Evolutionary conservation across 2,797 vertebrate genomes (phyloP).

Genomic region (Sebastes taczanowskii): DNA sequence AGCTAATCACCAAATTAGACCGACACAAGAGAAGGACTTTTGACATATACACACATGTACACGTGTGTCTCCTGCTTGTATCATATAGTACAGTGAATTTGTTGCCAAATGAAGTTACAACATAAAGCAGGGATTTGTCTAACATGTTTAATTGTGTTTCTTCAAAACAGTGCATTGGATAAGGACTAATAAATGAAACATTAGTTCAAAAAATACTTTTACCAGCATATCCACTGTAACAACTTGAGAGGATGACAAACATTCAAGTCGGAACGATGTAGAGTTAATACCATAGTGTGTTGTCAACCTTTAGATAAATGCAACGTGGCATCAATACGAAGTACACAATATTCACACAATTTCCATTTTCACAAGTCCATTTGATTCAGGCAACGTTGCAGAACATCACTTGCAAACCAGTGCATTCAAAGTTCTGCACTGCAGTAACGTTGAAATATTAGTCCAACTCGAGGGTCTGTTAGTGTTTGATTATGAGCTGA

Average conservation of each 20-base stretch:
- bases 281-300: slow-evolving; percentile 3
- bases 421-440: not conserved
- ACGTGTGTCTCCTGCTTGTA: not conserved
- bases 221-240: slow-evolving; percentile 26
- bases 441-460: not conserved
- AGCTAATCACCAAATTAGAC: not conserved
- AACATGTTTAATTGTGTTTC: slow-evolving; percentile 50
- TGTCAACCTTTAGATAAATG: slow-evolving; percentile 9
- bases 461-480: slow-evolving; percentile 7
- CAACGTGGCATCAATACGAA: slow-evolving; percentile 8
- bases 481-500: slow-evolving; percentile 20
- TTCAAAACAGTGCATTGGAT: slow-evolving; percentile 48
- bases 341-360: slow-evolving; percentile 12
- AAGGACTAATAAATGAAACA: slow-evolving; percentile 42
- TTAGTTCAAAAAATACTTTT: slow-evolving; percentile 37
- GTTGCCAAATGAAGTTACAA: not conserved
- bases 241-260: slow-evolving; percentile 33
- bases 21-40: not conserved
- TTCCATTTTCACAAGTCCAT: slow-evolving; percentile 1
- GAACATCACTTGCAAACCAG: slow-evolving; percentile 2
- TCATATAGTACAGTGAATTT: not conserved
- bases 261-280: slow-evolving; percentile 11
- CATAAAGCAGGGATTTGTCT: slow-evolving; percentile 11
- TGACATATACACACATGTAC: not conserved
- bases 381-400: not conserved